Percentiles rank a stretch among this genome's conserved stretches.
phyloP scores from a whole-genome alignment of 2,888 invertebrate species.

The Pherbina coryleti region DNA sequence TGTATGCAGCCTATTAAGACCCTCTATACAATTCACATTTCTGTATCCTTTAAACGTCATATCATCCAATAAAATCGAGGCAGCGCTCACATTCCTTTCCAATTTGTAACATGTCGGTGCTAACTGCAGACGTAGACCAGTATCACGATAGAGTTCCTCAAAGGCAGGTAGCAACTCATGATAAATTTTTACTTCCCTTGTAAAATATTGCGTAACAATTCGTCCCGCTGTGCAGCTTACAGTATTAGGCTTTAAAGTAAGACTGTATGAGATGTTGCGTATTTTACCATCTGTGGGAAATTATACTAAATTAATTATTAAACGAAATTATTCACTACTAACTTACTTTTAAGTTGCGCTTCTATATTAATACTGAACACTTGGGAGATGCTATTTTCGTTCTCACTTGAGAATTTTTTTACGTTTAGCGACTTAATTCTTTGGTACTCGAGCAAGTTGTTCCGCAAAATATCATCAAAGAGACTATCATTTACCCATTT shows the following conservation, averaged over 20 bases:
- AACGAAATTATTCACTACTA: constrained; percentile 2
- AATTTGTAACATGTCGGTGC: constrained; percentile 47
- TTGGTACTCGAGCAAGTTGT: constrained; percentile 32
- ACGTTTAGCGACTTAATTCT: constrained; percentile 32
- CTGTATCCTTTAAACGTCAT: constrained; percentile 52
- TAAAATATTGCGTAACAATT: constrained; percentile 37
- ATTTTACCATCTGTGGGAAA: constrained; percentile 30
- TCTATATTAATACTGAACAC: constrained; percentile 46
- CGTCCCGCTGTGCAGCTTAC: too few species aligned
- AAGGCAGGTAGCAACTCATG: constrained; percentile 55
- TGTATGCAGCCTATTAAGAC: constrained; percentile 54
- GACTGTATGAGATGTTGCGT: constrained; percentile 47
- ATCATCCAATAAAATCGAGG: constrained; percentile 56
- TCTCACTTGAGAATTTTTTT: constrained; percentile 33
- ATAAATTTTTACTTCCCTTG: constrained; percentile 54
- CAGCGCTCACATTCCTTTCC: constrained; percentile 34
- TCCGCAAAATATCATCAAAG: constrained; percentile 39
- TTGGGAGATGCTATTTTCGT: constrained; percentile 49
- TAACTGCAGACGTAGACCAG: constrained; percentile 48
- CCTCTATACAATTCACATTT: constrained; percentile 52
- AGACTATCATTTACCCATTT: constrained; percentile 42
- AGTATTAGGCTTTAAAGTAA: constrained; percentile 47
- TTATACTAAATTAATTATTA: constrained; percentile 29
- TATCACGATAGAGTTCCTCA: constrained; percentile 53
- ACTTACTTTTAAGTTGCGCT: constrained; percentile 43